Evolutionary conservation across 2,797 vertebrate species (phyloP).

Genomic region (Mus caroli): DNA sequence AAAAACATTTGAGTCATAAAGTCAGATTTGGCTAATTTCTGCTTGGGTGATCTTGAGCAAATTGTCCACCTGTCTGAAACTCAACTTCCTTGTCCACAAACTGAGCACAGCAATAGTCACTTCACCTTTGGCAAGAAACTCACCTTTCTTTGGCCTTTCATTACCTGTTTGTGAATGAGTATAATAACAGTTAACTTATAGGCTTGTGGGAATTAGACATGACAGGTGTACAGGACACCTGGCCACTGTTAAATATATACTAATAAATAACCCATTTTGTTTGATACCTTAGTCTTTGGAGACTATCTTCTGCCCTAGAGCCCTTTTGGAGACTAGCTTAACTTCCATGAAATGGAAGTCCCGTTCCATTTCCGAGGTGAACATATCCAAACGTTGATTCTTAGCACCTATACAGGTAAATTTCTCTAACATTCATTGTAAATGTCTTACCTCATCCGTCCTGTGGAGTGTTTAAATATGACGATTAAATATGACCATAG

Average conservation of each 20-base stretch:
- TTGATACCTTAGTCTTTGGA: not conserved
- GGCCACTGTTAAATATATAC: not conserved
- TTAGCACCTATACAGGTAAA: not conserved
- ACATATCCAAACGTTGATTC: not conserved
- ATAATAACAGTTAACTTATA: not conserved
- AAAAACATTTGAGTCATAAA: not conserved
- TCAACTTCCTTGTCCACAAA: conserved; percentile 1
- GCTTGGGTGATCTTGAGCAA: not conserved
- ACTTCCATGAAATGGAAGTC: not conserved
- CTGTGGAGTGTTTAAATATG: not conserved
- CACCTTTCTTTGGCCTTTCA: not conserved
- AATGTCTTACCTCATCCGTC: not conserved
- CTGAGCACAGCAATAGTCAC: not conserved
- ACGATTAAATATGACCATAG: not conserved
- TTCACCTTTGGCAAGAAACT: not conserved
- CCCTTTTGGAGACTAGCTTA: not conserved
- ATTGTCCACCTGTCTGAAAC: not conserved
- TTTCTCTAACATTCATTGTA: not conserved
- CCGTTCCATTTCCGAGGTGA: not conserved
- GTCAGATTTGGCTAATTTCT: not conserved
- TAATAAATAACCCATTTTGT: not conserved
- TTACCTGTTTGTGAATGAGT: not conserved
- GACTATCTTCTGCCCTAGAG: not conserved
- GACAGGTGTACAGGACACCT: not conserved
- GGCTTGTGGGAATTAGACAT: not conserved